Evolutionary conservation across 2,888 invertebrate species (phyloP), one percentile per base, ranked within the genome.

Genomic region (Linnaemya vulpina): DNA sequence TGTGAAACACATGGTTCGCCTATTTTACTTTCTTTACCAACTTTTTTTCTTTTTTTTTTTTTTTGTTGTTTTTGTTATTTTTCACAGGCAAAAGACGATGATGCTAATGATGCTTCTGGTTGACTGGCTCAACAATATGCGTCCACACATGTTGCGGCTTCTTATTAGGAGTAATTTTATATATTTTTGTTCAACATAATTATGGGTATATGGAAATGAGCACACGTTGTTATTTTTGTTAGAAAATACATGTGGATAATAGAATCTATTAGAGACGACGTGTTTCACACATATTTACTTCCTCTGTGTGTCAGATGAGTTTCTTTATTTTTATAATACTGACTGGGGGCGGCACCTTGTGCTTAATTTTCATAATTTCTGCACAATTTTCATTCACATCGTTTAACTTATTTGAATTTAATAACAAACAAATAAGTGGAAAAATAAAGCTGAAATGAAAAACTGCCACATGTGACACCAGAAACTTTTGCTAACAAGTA

Each of bases 341-440:
- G n/a, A n/a, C n/a, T n/a, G n/a, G n/a, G n/a, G n/a, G n/a, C n/a
- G 73, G 65, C 80, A 79, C 78, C 76, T 78, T 82, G 55, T 73
- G 75, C 79, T 79, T 86, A 84, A 86, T 87, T 86, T 87, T 83
- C 86, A 87, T 87, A 87, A 86, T 86, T 84, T 84, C 75, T 87
- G 86, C 86, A 79, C 87, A 86, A 86, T 86, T 82, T 84, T 67
- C 51, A 78, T 86, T 80, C 86, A 86, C 86, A 86, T 87, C 84
- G 87, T 86, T 87, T 77, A 77, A 86, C 84, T 84, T 86, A 86
- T 86, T 87, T 76, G 82, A 84, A 74, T 87, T 84, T 86, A 79
- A 84, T 84, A 76, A 71, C 43, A 38, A 53, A 79, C 67, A 83
- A 79, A 60, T 43, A 73, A 43, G n/a, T 17, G 49, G 49, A 13